These are phyloP conservation scores for Phocoena sinus DNA, from an alignment of 2,113 vertebrate genomes.

Conservation along the genomic window DNA sequence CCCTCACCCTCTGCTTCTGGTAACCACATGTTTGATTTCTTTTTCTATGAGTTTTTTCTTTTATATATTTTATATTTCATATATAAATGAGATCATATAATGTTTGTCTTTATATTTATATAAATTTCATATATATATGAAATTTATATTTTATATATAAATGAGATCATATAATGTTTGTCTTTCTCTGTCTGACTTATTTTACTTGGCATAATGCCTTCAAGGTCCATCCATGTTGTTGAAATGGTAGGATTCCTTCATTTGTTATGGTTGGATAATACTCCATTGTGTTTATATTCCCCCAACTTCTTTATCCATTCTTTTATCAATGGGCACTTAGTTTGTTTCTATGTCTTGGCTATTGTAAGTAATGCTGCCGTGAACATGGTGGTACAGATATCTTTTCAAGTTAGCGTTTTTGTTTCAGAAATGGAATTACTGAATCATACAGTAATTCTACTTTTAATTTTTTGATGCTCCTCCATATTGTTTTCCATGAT, in stretches of 20 bases:
- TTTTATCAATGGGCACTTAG: neutral
- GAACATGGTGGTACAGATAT: neutral
- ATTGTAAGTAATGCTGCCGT: neutral
- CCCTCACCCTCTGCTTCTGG: neutral
- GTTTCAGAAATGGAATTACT: neutral
- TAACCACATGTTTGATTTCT: neutral
- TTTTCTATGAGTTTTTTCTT: neutral
- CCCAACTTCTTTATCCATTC: neutral
- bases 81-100: neutral
- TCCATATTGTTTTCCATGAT: neutral
- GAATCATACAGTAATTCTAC: neutral
- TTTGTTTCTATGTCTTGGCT: neutral
- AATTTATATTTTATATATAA: neutral
- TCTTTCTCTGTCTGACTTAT: neutral
- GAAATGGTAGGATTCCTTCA: neutral
- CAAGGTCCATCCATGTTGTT: neutral
- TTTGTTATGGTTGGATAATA: neutral
- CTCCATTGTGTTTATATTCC: neutral
- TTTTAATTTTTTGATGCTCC: neutral
- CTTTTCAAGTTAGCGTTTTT: neutral
- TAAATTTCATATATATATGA: no score
- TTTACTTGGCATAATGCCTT: neutral
- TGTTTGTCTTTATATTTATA: neutral
- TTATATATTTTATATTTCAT: neutral
- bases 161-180: neutral